Base-by-base conservation (phyloP, 2,113 vertebrate genomes). In the Sylvilagus bachmani region DNA sequence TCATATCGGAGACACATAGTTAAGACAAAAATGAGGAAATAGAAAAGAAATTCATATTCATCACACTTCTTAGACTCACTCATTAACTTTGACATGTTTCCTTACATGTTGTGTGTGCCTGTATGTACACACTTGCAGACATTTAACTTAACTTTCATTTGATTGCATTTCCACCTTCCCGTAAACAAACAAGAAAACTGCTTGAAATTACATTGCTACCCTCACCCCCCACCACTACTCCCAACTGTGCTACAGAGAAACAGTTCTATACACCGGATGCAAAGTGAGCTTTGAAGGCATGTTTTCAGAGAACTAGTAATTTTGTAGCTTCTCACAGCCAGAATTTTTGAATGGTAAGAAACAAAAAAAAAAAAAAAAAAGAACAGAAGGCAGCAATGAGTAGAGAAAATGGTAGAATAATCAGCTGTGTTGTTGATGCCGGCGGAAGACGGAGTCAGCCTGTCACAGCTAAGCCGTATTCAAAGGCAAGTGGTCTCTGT, bases 231-330 rank as follows among this genome's bases (percentile, higher is more conserved):
- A 44, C 44, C 66, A 85, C 67, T 93, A 78, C 87, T 98, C 53
- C 95, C 96, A 92, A 98, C 96, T 97, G 86, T 64, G 93, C 97
- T 97, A 96, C 98, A 98, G 94, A 91, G 90, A 95, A 95, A 90
- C 94, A 93, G 97, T 98, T 98, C 98, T 92, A 95, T 97, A 94
- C 2, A 31, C 94, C 93, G 86, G 91, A 94, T 98, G 96, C 96
- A 96, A 96, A 96, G 97, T 95, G 82, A 87, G 70, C 94, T 98
- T 98, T 98, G 97, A 98, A 98, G 97, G 97, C 95, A 92, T 97
- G 93, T 97, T 97, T 98, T 98, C 97, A 97, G 94, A 97, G 96
- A 97, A 93, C 69, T 95, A 97, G 97, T 98, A 97, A 98, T 98
- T 98, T 98, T 94, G 94, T 81, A 97, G 91, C 96, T 98, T 98